phyloP scores from a whole-genome alignment of 2,888 invertebrate genomes.

The Microctonus brassicae region DNA sequence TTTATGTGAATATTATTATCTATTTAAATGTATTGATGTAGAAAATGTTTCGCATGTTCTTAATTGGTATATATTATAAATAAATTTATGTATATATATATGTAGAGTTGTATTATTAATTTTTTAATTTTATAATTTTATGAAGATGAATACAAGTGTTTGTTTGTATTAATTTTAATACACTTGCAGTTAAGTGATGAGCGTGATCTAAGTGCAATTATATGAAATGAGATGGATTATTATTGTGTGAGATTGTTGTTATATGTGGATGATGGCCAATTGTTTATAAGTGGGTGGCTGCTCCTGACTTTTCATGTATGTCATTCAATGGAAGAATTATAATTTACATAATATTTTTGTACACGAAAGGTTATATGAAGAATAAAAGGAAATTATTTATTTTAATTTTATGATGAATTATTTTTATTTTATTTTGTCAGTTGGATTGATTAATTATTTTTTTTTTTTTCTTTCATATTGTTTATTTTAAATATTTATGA shows the following conservation, averaged over 20 bases:
- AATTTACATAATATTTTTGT: neutral
- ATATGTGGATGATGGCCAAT: neutral
- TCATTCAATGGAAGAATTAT: neutral
- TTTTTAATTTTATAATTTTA: neutral
- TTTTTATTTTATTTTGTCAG: too few species aligned
- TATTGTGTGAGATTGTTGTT: neutral
- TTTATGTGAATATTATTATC: too few species aligned
- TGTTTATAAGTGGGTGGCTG: too few species aligned
- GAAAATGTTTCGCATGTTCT: neutral
- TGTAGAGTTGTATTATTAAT: neutral
- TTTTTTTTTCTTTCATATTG: too few species aligned
- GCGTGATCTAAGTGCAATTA: neutral
- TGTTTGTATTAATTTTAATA: neutral
- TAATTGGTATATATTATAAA: neutral
- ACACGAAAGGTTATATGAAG: neutral
- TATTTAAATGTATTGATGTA: neutral
- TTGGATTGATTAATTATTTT: too few species aligned
- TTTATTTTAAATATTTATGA: too few species aligned
- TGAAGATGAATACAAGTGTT: too few species aligned
- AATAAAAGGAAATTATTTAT: neutral
- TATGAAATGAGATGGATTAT: neutral
- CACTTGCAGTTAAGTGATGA: neutral
- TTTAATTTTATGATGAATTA: neutral
- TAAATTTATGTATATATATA: too few species aligned
- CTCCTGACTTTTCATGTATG: neutral